phyloP scores from a whole-genome alignment of 2,113 vertebrate species.

The Meleagris gallopavo region DNA sequence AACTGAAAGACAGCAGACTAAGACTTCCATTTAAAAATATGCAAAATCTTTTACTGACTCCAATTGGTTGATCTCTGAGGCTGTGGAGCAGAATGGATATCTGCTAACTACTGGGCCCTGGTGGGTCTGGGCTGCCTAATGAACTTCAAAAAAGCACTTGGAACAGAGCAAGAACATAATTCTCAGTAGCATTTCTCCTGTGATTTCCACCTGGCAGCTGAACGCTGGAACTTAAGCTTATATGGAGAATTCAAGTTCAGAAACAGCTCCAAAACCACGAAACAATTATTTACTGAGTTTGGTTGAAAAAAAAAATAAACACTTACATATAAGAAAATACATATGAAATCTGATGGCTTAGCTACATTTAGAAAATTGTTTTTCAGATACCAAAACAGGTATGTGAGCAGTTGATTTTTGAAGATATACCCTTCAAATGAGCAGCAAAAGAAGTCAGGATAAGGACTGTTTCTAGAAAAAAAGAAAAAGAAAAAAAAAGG shows the following conservation, averaged over 20 bases:
- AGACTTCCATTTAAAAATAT: not conserved
- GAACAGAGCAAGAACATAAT: not conserved
- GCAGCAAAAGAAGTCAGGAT: not conserved
- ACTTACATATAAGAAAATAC: not conserved
- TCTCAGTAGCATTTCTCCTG: not conserved
- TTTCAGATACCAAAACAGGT: not conserved
- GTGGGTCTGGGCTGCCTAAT: not conserved
- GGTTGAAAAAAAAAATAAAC: not conserved
- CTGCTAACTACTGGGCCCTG: not conserved
- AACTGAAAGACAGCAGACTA: not conserved
- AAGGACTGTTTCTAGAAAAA: not conserved
- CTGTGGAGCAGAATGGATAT: not conserved
- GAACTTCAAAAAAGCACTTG: not conserved
- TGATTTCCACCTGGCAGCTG: not conserved
- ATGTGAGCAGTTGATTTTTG: not conserved
- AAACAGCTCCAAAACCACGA: slow-evolving; percentile 1
- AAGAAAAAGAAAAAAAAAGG: too few species aligned
- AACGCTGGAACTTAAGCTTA: not conserved
- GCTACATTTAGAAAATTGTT: not conserved
- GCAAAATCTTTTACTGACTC: not conserved
- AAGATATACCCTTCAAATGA: not conserved
- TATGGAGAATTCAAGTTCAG: not conserved
- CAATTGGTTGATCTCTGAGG: not conserved
- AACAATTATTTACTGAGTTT: not conserved
- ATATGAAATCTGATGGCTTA: not conserved